A percentile compares a stretch with the other conserved stretches of the same genome.
These are phyloP conservation scores for Nebria brevicollis DNA, from an alignment of 2,888 invertebrate species.

Conservation along the genomic window DNA sequence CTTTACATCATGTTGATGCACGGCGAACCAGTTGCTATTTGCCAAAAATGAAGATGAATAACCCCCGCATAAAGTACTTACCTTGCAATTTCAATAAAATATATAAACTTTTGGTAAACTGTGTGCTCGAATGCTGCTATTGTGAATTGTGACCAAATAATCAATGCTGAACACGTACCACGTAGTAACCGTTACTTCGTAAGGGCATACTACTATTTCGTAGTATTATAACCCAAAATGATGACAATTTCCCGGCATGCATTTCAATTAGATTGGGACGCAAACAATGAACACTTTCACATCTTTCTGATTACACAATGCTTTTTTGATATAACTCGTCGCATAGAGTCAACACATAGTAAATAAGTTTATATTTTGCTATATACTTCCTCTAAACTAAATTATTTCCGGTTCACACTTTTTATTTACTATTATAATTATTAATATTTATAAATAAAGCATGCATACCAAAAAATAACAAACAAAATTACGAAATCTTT, in stretches of 20 bases:
- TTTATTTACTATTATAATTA: not conserved
- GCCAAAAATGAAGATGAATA: no score
- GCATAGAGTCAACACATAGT: constrained; percentile 23
- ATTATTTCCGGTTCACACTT: constrained; percentile 37
- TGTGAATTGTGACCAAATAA: no score
- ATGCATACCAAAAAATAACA: not conserved
- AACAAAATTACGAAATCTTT: not conserved
- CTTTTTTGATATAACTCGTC: constrained; percentile 17
- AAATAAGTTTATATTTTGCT: constrained; percentile 17
- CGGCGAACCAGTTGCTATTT: no score
- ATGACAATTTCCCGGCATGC: constrained; percentile 27
- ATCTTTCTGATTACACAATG: constrained; percentile 39
- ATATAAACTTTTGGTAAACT: not conserved
- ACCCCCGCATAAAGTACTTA: no score
- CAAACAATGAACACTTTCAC: constrained; percentile 42
- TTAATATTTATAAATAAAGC: not conserved
- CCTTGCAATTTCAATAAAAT: no score
- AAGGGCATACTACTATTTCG: not conserved
- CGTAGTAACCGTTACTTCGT: not conserved
- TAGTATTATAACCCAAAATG: constrained; percentile 12
- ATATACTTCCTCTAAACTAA: constrained; percentile 8
- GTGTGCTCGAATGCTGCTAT: not conserved
- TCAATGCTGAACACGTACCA: not conserved
- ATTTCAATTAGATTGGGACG: constrained; percentile 20
- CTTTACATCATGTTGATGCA: not conserved